Evolutionary conservation across 2,797 vertebrate species (phyloP).

Genomic region (Pangasius larnaudii): DNA sequence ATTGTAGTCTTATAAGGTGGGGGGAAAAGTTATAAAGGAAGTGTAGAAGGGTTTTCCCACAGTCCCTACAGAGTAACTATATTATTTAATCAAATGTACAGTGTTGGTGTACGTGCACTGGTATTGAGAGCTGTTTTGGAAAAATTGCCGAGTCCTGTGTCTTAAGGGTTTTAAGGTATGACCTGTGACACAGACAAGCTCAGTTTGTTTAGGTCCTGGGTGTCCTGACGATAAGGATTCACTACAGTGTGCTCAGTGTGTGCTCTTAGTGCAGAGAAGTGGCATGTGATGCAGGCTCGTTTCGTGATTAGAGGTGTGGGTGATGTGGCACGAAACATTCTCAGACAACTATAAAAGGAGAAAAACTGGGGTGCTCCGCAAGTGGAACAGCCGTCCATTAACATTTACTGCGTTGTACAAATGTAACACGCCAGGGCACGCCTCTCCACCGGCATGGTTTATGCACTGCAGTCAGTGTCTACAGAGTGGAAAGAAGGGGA

Average conservation of each 20-base stretch:
- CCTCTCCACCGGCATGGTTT: slow-evolving; percentile 59
- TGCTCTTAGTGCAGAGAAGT: background rate
- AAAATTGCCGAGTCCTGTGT: background rate
- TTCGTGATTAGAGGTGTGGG: slow-evolving; percentile 36
- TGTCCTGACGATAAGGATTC: slow-evolving; percentile 14
- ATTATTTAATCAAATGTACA: background rate
- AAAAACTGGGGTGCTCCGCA: slow-evolving; percentile 28
- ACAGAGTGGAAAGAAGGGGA: slow-evolving; percentile 54
- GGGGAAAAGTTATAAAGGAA: background rate
- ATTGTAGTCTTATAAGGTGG: background rate
- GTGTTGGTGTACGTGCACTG: background rate
- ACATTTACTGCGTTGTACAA: slow-evolving; percentile 58
- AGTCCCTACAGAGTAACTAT: background rate
- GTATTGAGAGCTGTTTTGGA: background rate
- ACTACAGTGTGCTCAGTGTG: background rate
- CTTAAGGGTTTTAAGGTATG: background rate
- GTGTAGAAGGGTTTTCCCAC: background rate
- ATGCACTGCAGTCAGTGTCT: slow-evolving; percentile 61
- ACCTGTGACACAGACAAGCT: background rate
- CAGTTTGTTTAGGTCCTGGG: background rate
- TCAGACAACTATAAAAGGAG: slow-evolving; percentile 41
- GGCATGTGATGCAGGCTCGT: background rate
- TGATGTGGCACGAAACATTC: slow-evolving; percentile 44
- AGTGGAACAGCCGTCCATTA: slow-evolving; percentile 63
- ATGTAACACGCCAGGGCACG: slow-evolving; percentile 60